Conservation (phyloP, 2,888 invertebrate genomes). For the Synanthedon vespiformis region DNA sequence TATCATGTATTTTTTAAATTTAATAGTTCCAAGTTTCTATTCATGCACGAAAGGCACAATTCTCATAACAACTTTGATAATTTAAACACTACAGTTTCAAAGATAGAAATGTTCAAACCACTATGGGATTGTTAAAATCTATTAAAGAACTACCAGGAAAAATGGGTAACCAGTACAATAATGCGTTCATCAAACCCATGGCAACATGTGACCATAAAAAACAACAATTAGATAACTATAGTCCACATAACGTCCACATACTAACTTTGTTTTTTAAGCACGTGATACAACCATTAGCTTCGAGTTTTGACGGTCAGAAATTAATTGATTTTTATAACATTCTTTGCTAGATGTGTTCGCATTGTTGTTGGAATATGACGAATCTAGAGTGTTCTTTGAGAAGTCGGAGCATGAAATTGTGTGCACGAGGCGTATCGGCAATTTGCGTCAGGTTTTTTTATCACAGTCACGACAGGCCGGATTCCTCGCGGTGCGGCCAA, state of each 20-base stretch:
- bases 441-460: slow-evolving; percentile 69
- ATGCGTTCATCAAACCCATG: slow-evolving; percentile 17
- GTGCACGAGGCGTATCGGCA: slow-evolving; percentile 68
- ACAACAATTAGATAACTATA: slow-evolving; percentile 42
- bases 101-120: too few relatives aligned
- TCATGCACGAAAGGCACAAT: too few relatives aligned
- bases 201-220: slow-evolving; percentile 33
- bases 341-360: slow-evolving; percentile 20
- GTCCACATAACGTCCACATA: slow-evolving; percentile 15
- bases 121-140: too few relatives aligned
- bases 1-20: too few relatives aligned
- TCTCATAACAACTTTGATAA: too few relatives aligned
- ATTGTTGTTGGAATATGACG: slow-evolving; percentile 54
- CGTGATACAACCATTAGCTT: slow-evolving; percentile 44
- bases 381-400: slow-evolving; percentile 56
- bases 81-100: too few relatives aligned
- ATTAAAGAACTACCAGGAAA: too few relatives aligned
- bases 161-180: slow-evolving; percentile 18
- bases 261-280: slow-evolving; percentile 21
- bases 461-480: slow-evolving; percentile 67
- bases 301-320: slow-evolving; percentile 32
- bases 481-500: slow-evolving; percentile 59
- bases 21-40: too few relatives aligned
- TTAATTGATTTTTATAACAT: slow-evolving; percentile 27
- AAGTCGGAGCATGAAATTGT: slow-evolving; percentile 66